Base-by-base conservation (phyloP, 2,888 invertebrate species). In the Rhodophaea formosa region DNA sequence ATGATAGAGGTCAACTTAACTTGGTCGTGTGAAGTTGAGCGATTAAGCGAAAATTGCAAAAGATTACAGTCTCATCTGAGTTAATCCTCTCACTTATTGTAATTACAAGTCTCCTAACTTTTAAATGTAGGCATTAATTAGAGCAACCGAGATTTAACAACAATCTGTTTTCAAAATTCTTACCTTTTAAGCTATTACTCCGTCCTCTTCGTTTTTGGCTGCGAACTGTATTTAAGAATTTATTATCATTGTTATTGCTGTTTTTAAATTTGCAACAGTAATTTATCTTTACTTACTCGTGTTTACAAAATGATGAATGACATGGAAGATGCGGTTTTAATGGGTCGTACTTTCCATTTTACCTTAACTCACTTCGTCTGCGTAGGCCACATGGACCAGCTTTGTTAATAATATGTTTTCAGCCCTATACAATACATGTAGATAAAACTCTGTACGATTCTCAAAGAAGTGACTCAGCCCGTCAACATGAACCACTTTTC, bases 41-140 rank as follows among this genome's bases (percentile, higher is more conserved):
- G 88, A 88, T 90, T 88, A 89, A 86, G 81, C 81, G 86, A 80
- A 88, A 88, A 89, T 89, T 88, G 88, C 88, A 69, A 87, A 86
- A 85, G 88, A 88, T 88, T 89, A 88, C 81, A 80, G 82, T 61
- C 72, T 77, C 72, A 74, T 69, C 70, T 70, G 70, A 70, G 71
- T 77, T 86, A 84, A 87, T 87, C 83, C 86, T 67, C 64, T 84
- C 79, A 77, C 70, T 75, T 73, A 72, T 74, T 79, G 79, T 86
- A 88, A 89, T 89, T 86, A 86, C 80, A 77, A 79, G 80, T 77
- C 74, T 81, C 73, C 79, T 77, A 81, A 81, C 77, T 82, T 77
- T 84, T 79, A 84, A 83, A 86, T 82, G 84, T 72, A 70, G 69
- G 72, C 72, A 82, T 82, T 85, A 84, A 86, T 87, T 84, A 82